Evolutionary conservation across 2,888 invertebrate species (phyloP).

Genomic region (Camponotus fellah): DNA sequence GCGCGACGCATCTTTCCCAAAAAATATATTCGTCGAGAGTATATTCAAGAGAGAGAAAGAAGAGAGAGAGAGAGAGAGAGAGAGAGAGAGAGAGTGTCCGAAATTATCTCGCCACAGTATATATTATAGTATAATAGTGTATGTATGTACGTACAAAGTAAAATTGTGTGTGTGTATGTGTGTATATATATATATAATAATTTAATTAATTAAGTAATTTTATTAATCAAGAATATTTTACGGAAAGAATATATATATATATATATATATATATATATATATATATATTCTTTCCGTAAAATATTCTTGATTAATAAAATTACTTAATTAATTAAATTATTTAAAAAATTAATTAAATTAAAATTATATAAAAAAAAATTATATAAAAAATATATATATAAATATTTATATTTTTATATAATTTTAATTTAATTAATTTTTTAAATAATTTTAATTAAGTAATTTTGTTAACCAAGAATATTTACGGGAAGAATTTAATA

Average conservation of each 20-base stretch:
- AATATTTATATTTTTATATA: no score
- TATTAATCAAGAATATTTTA: no score
- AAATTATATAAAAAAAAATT: no score
- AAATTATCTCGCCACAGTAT: background rate
- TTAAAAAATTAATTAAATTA: no score
- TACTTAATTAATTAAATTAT: background rate
- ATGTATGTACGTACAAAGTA: background rate
- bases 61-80: background rate
- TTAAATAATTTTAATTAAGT: no score
- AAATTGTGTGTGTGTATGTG: background rate
- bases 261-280: no score
- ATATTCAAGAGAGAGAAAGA: background rate
- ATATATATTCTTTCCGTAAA: background rate
- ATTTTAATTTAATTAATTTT: no score
- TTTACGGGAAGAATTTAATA: background rate
- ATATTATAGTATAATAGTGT: background rate
- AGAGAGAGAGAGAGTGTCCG: background rate
- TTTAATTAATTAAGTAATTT: no score
- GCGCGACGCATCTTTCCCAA: slow-evolving; percentile 33
- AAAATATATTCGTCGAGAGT: slow-evolving; percentile 1
- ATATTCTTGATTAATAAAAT: background rate
- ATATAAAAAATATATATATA: no score
- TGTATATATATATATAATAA: no score
- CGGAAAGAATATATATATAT: no score
- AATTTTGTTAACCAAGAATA: background rate